Percentiles rank a stretch among this genome's conserved stretches.
Evolutionary conservation across 2,888 invertebrate genomes (phyloP).

Genomic region (Sarcophaga variegata): DNA sequence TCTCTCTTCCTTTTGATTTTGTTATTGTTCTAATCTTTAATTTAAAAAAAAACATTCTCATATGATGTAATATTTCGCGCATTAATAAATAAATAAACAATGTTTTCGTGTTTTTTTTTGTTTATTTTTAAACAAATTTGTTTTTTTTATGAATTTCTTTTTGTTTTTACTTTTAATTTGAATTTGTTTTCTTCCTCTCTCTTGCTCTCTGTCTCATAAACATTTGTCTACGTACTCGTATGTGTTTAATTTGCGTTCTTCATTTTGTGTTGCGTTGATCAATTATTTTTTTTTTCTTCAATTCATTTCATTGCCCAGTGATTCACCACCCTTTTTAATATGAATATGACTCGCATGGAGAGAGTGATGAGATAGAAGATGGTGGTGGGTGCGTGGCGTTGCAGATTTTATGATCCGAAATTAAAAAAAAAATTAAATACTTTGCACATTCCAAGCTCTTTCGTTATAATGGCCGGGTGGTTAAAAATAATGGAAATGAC

Average conservation of each 20-base stretch:
- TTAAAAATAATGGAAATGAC: slow-evolving; percentile 6
- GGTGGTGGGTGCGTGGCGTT: not conserved
- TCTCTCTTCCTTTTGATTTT: not conserved
- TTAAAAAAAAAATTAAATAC: not conserved
- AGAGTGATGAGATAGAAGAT: too few relatives aligned
- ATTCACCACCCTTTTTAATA: slow-evolving; percentile 35
- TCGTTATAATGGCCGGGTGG: too few relatives aligned
- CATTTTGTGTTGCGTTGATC: not conserved
- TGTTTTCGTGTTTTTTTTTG: slow-evolving; percentile 1
- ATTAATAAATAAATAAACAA: not conserved
- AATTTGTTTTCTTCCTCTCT: not conserved
- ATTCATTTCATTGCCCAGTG: slow-evolving; percentile 20
- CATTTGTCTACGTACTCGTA: not conserved
- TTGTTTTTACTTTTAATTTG: not conserved
- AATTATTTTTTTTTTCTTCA: not conserved
- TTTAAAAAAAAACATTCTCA: slow-evolving; percentile 6
- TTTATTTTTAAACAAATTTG: not conserved
- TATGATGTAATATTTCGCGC: slow-evolving; percentile 42
- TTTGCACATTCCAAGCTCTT: not conserved
- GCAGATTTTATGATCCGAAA: slow-evolving; percentile 10
- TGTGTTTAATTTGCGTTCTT: slow-evolving; percentile 5
- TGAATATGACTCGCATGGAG: slow-evolving; percentile 1
- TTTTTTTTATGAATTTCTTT: too few relatives aligned
- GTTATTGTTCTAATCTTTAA: not conserved
- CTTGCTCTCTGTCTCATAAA: not conserved